phyloP scores from a whole-genome alignment of 2,113 vertebrate species.

The Ceratotherium simum region DNA sequence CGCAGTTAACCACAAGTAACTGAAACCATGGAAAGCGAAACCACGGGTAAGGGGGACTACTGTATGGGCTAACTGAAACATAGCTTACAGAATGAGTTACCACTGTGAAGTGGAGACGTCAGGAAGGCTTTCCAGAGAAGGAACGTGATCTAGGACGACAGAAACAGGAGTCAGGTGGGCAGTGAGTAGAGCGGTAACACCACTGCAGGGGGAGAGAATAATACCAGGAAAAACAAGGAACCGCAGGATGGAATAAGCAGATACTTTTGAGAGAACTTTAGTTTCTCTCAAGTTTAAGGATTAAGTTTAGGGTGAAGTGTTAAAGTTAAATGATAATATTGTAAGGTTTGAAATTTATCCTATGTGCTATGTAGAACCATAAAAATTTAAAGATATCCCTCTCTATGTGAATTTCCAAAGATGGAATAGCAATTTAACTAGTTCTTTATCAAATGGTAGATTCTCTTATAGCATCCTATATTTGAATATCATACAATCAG shows the following conservation, averaged over 20 bases:
- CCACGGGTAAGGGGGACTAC: too few species aligned
- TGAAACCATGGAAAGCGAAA: too few species aligned
- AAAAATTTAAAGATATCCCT: slow-evolving; percentile 24
- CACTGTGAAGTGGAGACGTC: background rate
- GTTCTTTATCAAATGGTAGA: background rate
- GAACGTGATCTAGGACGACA: background rate
- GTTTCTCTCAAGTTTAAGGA: background rate
- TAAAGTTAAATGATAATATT: background rate
- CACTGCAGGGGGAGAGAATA: background rate
- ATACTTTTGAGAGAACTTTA: background rate
- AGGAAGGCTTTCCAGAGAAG: background rate
- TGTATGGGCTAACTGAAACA: background rate
- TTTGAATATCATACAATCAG: slow-evolving; percentile 63
- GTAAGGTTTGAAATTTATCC: background rate
- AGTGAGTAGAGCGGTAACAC: rapidly evolving
- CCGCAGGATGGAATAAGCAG: background rate
- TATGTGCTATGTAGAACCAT: background rate
- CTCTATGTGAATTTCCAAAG: slow-evolving; percentile 43
- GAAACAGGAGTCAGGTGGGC: background rate
- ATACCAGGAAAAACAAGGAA: background rate
- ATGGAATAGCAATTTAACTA: slow-evolving; percentile 38
- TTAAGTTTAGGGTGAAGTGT: background rate
- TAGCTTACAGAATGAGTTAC: background rate
- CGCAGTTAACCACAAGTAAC: too few species aligned
- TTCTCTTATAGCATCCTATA: slow-evolving; percentile 37